phyloP scores from a whole-genome alignment of 2,888 invertebrate genomes.

The Eremobia ochroleuca region DNA sequence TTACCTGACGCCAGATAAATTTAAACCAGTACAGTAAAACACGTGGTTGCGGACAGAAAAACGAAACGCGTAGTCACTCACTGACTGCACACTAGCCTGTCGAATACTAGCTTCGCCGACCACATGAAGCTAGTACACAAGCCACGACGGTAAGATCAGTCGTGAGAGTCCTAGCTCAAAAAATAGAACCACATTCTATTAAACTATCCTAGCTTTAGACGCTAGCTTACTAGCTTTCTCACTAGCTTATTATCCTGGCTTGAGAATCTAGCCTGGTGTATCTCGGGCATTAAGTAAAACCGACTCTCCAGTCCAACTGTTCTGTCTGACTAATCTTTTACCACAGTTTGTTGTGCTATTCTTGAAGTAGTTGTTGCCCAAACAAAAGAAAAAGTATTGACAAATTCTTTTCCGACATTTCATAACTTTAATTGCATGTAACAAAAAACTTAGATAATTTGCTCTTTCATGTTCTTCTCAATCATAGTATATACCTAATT shows the following conservation, averaged over 20 bases:
- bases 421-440: conserved; percentile 16
- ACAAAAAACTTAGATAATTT: conserved; percentile 36
- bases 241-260: no score
- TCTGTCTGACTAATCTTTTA: background rate
- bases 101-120: background rate
- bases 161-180: background rate
- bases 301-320: background rate
- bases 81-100: background rate
- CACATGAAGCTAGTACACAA: background rate
- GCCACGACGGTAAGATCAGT: background rate
- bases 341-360: background rate
- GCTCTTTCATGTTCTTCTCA: conserved; percentile 22
- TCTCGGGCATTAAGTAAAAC: no score
- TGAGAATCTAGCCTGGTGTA: background rate
- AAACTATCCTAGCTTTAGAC: background rate
- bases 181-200: background rate
- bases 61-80: no score
- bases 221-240: no score
- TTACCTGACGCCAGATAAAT: background rate
- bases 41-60: no score
- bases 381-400: background rate
- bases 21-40: no score
- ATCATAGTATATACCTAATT: conserved; percentile 30
- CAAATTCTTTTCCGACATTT: conserved; percentile 13
- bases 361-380: background rate